A percentile compares a stretch with the other conserved stretches of the same genome.
Conservation (phyloP, 53 echinoderm and acorn worm genomes). For the Echinarachnius parma region DNA sequence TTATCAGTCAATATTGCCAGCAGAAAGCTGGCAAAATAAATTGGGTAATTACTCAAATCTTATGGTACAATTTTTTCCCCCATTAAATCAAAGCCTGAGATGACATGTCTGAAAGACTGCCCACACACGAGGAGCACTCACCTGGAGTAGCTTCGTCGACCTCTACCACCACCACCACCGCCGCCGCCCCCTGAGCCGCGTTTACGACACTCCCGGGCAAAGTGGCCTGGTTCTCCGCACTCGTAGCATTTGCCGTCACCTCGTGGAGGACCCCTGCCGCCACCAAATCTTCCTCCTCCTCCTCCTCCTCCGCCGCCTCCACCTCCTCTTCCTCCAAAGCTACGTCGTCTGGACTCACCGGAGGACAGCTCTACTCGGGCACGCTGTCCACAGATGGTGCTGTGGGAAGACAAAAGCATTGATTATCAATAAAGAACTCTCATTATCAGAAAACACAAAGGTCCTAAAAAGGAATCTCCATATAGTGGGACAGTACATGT, state of each 20-base stretch:
- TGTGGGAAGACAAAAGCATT: too few relatives aligned
- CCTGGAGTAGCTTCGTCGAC: constrained; percentile 43
- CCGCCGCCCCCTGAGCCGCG: constrained; percentile 9
- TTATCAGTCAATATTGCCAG: too few relatives aligned
- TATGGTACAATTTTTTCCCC: too few relatives aligned
- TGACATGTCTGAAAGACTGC: too few relatives aligned
- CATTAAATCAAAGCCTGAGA: too few relatives aligned
- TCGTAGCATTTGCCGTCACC: constrained; percentile 71
- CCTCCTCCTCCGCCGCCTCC: constrained; percentile 49
- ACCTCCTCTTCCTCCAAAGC: constrained; percentile 11
- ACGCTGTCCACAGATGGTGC: constrained; percentile 60
- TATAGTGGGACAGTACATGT: too few relatives aligned
- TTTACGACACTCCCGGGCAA: constrained; percentile 53
- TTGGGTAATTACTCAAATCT: too few relatives aligned
- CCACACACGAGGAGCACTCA: too few relatives aligned
- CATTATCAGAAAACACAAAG: too few relatives aligned
- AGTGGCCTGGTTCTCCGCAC: constrained; percentile 70
- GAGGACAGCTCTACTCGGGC: constrained; percentile 65
- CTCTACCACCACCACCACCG: constrained; percentile 27
- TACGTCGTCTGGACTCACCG: constrained; percentile 55
- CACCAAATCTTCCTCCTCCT: constrained; percentile 26
- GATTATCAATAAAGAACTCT: too few relatives aligned
- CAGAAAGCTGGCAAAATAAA: too few relatives aligned
- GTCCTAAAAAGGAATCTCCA: too few relatives aligned
- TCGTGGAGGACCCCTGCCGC: constrained; percentile 35